Evolutionary conservation across 2,888 invertebrate species (phyloP), one percentile per base, ranked within the genome.

Genomic region (Heteropelma amictum): DNA sequence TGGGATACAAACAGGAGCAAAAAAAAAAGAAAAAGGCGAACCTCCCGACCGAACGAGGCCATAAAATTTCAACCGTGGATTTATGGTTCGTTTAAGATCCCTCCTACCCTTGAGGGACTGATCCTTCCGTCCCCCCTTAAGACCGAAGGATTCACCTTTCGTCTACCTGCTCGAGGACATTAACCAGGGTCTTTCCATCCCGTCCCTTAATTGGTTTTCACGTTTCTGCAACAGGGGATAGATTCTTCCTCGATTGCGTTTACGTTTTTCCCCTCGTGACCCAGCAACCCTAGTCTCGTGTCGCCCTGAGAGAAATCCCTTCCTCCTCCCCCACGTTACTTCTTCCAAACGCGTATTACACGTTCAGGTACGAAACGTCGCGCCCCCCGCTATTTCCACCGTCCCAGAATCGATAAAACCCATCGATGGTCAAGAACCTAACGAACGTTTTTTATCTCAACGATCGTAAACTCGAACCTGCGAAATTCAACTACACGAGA

Each of bases 81-180:
- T 72, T 72, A 68, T 63, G 67, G 61, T 68, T 72, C 40, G 30
- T 28, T 64, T 47, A 47, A 67, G 67, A 10, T 45, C 10, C 23
- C 21, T 17, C 19, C 12, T 14, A 61, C 1, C n/a, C 65, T 14
- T 19, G 28, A 40, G 35, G 53, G 49, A 26, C 26, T 60, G 54
- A 61, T 23, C 53, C 42, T 17, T 60, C 33, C 30, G 40, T 47
- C 35, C 14, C 4, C 6, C 3, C n/a, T 5, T 8, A 14, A 8
- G n/a, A 33, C 33, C 33, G 38, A 38, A 38, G 14, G 14, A 14
- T 12, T 14, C 33, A n/a, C 8, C 26, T 54, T 26, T 3, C 6
- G 40, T 61, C 54, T 61, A 68, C 67, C 67, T 61, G 72, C 61
- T 17, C 10, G 14, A 10, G 2, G 12, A 23, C 14, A 54, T 61